Evolutionary conservation across 2,113 vertebrate genomes (phyloP).

Genomic region (Glaucomys volans): DNA sequence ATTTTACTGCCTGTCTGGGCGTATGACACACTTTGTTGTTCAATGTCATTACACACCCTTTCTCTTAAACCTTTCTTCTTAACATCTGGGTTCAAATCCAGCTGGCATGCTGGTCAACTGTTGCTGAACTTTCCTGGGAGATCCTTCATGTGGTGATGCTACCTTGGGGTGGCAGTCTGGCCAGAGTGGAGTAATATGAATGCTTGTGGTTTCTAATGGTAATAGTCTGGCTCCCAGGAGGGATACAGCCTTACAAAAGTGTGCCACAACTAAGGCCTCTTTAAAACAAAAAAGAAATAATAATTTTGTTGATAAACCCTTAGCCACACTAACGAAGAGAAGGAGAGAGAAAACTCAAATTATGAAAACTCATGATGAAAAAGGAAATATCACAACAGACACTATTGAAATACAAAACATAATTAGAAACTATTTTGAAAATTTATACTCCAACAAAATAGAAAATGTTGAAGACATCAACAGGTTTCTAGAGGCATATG

Average conservation of each 20-base stretch:
- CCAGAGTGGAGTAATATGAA: neutral
- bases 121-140: neutral
- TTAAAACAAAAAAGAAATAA: neutral
- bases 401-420: no score
- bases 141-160: neutral
- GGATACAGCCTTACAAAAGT: neutral
- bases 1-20: neutral
- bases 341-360: no score
- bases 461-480: no score
- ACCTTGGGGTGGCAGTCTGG: neutral
- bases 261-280: neutral
- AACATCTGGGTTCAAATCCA: conserved; percentile 21
- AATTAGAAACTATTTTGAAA: no score
- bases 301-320: no score
- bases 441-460: no score
- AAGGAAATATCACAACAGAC: no score
- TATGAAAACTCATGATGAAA: no score
- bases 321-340: no score
- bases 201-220: neutral
- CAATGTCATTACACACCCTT: neutral
- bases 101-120: neutral
- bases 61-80: neutral
- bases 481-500: no score
- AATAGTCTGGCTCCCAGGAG: neutral
- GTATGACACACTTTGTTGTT: neutral